Evolutionary conservation across 2,888 invertebrate species (phyloP).

Genomic region (Pristionchus mayeri): DNA sequence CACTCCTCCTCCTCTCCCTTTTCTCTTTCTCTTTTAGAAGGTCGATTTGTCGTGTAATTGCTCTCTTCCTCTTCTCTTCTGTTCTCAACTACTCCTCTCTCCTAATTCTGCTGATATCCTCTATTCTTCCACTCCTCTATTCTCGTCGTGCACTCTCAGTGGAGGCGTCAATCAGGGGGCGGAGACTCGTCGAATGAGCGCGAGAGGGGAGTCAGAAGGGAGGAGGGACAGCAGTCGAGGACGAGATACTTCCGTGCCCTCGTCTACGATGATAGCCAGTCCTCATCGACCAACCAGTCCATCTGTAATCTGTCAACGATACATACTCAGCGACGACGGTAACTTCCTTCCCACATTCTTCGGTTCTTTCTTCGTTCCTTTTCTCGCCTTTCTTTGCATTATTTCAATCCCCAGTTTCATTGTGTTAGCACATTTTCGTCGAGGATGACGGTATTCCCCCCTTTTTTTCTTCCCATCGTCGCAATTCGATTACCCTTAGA

Average conservation of each 20-base stretch:
- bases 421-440: no score
- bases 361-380: background rate
- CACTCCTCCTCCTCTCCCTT: background rate
- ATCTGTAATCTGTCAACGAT: constrained; percentile 67
- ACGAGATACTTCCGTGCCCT: background rate
- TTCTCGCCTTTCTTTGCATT: no score
- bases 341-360: constrained; percentile 51
- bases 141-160: constrained; percentile 8
- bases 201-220: constrained; percentile 36
- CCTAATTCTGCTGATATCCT: background rate
- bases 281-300: constrained; percentile 40
- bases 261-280: constrained; percentile 27
- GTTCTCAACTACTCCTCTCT: background rate
- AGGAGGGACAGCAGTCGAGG: background rate
- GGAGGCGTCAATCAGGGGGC: constrained; percentile 25
- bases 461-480: no score
- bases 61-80: constrained; percentile 29
- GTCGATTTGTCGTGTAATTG: constrained; percentile 22
- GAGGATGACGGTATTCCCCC: no score
- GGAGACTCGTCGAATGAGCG: constrained; percentile 3
- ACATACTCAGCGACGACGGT: constrained; percentile 70
- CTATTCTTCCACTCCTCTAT: background rate
- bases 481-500: constrained; percentile 39
- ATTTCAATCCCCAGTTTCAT: no score
- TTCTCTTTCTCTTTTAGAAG: constrained; percentile 35